Conservation (phyloP, 2,113 vertebrate genomes). For the Odontesthes bonariensis region DNA sequence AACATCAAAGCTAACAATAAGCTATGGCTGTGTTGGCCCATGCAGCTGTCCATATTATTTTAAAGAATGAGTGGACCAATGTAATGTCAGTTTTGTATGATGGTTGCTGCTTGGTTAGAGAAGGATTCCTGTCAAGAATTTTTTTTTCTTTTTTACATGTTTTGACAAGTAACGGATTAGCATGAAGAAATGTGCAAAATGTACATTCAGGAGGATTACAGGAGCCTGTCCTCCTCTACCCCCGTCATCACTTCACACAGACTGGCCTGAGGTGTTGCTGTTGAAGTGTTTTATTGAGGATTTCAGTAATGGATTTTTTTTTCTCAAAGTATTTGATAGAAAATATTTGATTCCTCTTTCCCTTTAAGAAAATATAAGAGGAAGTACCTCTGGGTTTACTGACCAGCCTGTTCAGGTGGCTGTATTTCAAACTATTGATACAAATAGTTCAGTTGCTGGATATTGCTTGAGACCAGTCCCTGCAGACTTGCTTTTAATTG, state of each 20-base stretch:
- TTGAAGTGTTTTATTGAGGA: background rate
- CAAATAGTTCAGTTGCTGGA: background rate
- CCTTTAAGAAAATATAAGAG: too few species aligned
- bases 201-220: background rate
- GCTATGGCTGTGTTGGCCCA: too few species aligned
- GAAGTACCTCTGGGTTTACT: background rate
- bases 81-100: too few species aligned
- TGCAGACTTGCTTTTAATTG: constrained; percentile 12
- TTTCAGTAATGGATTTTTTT: background rate
- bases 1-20: too few species aligned
- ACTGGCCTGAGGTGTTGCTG: background rate
- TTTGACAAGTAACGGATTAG: background rate
- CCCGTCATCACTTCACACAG: background rate
- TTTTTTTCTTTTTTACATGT: too few species aligned
- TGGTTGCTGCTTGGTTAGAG: too few species aligned
- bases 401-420: background rate
- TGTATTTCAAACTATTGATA: too few species aligned
- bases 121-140: too few species aligned
- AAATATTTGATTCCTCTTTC: too few species aligned
- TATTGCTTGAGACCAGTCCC: background rate
- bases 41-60: too few species aligned
- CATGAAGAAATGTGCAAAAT: background rate
- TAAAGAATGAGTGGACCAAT: too few species aligned
- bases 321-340: background rate
- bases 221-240: background rate